Evolutionary conservation across 2,797 vertebrate species (phyloP).

Genomic region (Danio jaintianensis): DNA sequence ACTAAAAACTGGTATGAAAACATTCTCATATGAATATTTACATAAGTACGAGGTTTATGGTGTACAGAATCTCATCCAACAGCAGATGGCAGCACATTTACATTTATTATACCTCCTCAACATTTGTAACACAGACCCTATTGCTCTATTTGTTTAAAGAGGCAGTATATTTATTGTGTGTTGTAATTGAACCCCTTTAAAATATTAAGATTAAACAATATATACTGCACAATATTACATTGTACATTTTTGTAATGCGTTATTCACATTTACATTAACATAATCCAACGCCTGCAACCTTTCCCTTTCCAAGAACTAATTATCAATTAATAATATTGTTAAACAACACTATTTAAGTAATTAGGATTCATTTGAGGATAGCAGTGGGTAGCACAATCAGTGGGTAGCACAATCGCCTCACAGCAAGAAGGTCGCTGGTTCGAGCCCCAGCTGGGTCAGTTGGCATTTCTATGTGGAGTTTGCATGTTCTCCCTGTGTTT

Average conservation of each 20-base stretch:
- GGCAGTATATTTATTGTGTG: neutral
- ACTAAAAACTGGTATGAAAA: too few species aligned
- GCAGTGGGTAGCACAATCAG: too few species aligned
- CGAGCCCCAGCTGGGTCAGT: too few species aligned
- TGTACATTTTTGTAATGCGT: neutral
- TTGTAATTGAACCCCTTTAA: neutral
- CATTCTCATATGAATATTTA: neutral
- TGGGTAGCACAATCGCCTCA: too few species aligned
- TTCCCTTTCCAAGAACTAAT: neutral
- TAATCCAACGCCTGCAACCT: neutral
- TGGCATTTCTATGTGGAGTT: too few species aligned
- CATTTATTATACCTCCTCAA: constrained; percentile 18
- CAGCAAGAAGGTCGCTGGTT: too few species aligned
- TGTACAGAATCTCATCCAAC: constrained; percentile 34
- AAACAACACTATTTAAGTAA: constrained; percentile 3
- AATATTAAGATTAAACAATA: too few species aligned
- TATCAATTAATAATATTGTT: neutral
- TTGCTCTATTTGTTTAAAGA: neutral
- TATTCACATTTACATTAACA: too few species aligned
- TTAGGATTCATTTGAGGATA: neutral
- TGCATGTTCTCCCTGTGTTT: too few species aligned
- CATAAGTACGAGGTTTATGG: neutral
- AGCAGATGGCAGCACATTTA: constrained; percentile 51
- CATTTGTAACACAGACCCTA: neutral
- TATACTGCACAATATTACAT: neutral